A percentile compares a stretch with the other conserved stretches of the same genome.
These are phyloP conservation scores for Albula glossodonta DNA, from an alignment of 2,113 vertebrate species.

Conservation along the genomic window DNA sequence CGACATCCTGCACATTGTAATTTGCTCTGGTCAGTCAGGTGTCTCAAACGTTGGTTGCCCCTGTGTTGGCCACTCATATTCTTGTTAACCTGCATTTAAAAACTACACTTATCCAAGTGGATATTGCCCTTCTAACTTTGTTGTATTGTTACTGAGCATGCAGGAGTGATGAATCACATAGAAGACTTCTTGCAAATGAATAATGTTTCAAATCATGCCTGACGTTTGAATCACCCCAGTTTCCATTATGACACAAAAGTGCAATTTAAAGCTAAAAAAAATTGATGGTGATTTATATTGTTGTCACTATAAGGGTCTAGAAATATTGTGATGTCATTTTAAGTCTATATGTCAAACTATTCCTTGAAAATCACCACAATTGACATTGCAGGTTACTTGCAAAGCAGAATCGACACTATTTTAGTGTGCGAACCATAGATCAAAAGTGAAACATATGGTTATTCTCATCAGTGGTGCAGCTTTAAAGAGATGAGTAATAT, in stretches of 20 bases:
- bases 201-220: neutral
- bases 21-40: neutral
- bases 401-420: conserved; percentile 73
- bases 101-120: too few species aligned
- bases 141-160: neutral
- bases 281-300: neutral
- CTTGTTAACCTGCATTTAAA: too few species aligned
- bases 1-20: too few species aligned
- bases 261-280: neutral
- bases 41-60: too few species aligned
- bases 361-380: conserved; percentile 55
- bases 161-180: neutral
- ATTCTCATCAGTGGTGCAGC: conserved; percentile 76
- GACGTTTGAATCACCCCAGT: neutral
- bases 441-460: conserved; percentile 66
- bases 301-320: neutral
- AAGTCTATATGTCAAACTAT: neutral
- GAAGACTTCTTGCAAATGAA: neutral
- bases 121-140: neutral
- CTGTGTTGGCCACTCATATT: too few species aligned
- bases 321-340: neutral
- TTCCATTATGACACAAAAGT: neutral
- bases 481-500: conserved; percentile 81
- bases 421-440: conserved; percentile 63
- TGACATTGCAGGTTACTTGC: conserved; percentile 53